Base-by-base conservation (phyloP, 2,888 invertebrate genomes). In the Piscicola geometra region DNA sequence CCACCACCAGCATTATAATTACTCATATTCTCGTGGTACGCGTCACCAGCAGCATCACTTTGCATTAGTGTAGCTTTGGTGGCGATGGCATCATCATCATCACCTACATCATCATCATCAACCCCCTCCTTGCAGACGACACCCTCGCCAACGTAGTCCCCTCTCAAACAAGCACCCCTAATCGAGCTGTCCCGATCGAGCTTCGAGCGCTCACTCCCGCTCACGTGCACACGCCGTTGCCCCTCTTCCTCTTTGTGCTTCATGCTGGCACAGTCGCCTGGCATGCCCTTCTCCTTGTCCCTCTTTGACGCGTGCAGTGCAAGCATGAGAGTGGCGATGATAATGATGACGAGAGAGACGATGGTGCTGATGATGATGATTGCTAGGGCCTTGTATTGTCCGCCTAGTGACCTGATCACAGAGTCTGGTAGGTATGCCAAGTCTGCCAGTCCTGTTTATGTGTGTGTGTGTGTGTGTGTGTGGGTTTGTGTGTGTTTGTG, bases 331-430 rank as follows among this genome's bases (percentile, higher is more conserved):
- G n/a, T 5, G 60, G n/a, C 3, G 60, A 56, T 56, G 60, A 56
- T 15, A n/a, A 56, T n/a, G 60, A 56, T n/a, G 60, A 56, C 60
- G 25, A 56, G n/a, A n/a, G n/a, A 25, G 60, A 56, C n/a, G 60
- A 56, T 5, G 25, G n/a, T 56, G 60, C 3, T 56, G 60, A 3
- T 56, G 60, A 56, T 56, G 60, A 18, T 56, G 60, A 56, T 56
- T 9, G 60, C 60, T 15, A 56, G n/a, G n/a, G 60, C 60, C n/a
- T 21, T 5, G 15, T 56, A 5, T 5, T 56, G 60, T 18, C 60
- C 60, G 21, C 60, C 60, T 5, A 56, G 60, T 56, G 60, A 56
- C 5, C n/a, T 56, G 21, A 56, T 3, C 25, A 56, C 25, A 3
- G 60, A 25, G 60, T 5, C 60, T 56, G 60, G 60, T 5, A 56